Evolutionary conservation across 2,113 vertebrate species (phyloP).

Genomic region (Clarias batrachus): DNA sequence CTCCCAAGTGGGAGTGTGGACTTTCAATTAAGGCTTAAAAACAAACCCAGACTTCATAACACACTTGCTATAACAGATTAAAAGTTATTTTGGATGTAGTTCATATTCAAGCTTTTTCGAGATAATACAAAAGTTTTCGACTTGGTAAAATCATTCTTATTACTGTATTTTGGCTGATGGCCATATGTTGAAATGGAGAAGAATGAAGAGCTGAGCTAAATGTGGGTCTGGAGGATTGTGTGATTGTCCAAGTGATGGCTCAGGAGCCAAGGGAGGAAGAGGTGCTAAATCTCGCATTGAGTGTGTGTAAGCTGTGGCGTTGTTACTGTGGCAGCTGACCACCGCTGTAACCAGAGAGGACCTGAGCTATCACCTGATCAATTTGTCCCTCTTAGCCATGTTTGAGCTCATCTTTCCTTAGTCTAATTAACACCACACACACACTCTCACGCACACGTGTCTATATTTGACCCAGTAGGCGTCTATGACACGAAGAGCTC

Average conservation of each 20-base stretch:
- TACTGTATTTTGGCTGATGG: slow-evolving; percentile 19
- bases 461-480: neutral
- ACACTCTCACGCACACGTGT: neutral
- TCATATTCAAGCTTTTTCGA: neutral
- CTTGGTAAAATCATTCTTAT: neutral
- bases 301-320: neutral
- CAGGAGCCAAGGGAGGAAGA: neutral
- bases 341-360: slow-evolving; percentile 37
- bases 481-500: neutral
- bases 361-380: slow-evolving; percentile 10
- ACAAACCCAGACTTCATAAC: neutral
- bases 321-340: slow-evolving; percentile 35
- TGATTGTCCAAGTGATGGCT: slow-evolving; percentile 8
- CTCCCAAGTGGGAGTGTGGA: neutral
- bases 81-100: neutral
- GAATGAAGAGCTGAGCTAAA: neutral
- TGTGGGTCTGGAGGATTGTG: neutral
- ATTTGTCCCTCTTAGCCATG: slow-evolving; percentile 11
- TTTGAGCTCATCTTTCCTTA: slow-evolving; percentile 20
- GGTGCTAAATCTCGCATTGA: slow-evolving; percentile 14
- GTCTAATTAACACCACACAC: slow-evolving; percentile 14
- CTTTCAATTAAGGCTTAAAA: slow-evolving; percentile 14
- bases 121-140: neutral
- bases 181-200: slow-evolving; percentile 31
- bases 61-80: neutral